These are phyloP conservation scores for Bufo bufo DNA, from an alignment of 2,113 vertebrate species.

Conservation along the genomic window DNA sequence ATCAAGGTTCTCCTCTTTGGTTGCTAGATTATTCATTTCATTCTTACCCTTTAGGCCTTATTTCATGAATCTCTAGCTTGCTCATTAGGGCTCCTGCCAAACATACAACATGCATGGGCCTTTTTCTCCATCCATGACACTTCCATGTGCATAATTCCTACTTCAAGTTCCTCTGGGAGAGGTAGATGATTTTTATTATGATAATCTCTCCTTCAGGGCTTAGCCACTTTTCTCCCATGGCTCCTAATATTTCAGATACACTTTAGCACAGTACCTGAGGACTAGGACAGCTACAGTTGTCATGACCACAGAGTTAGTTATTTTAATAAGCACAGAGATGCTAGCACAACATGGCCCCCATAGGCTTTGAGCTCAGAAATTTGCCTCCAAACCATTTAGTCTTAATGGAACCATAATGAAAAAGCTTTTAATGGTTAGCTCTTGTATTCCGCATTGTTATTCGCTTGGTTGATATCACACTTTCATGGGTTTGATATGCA, in stretches of 20 bases:
- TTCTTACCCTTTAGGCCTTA: constrained; percentile 32
- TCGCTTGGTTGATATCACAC: too few relatives aligned
- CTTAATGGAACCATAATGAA: background rate
- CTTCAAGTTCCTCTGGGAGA: background rate
- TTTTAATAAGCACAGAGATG: constrained; percentile 14
- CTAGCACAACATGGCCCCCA: background rate
- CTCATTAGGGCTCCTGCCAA: constrained; percentile 6
- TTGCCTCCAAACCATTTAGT: constrained; percentile 14
- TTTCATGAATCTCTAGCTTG: background rate
- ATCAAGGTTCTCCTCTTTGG: background rate
- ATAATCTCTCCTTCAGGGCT: constrained; percentile 28
- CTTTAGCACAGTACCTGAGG: constrained; percentile 2
- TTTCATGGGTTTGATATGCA: background rate
- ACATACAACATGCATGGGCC: background rate
- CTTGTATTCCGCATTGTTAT: constrained; percentile 15
- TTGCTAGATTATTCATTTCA: background rate
- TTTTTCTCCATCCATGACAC: constrained; percentile 18
- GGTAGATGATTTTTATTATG: constrained; percentile 25
- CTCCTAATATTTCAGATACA: constrained; percentile 13
- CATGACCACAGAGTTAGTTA: background rate
- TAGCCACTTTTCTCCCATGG: constrained; percentile 11
- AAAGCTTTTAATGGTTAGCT: background rate
- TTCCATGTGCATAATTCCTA: constrained; percentile 13
- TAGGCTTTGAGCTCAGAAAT: background rate
- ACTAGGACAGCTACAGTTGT: constrained; percentile 8